A percentile compares a stretch with the other conserved stretches of the same genome.
These are phyloP conservation scores for Lasioglossum morio DNA, from an alignment of 2,888 invertebrate species.

Conservation along the genomic window DNA sequence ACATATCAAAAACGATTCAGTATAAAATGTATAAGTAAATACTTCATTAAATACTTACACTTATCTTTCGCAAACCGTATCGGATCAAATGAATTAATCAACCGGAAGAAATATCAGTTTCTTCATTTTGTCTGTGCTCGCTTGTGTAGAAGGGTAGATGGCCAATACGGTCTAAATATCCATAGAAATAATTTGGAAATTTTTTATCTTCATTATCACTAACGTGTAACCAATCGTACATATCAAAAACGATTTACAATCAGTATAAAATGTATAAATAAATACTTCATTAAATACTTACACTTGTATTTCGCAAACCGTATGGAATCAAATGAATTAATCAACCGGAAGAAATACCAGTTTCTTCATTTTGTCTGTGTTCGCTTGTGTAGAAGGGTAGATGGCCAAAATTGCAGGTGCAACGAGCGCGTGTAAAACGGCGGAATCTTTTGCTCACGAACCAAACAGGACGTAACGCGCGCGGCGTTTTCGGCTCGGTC, in stretches of 20 bases:
- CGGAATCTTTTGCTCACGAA: constrained; percentile 18
- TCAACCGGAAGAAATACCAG: not conserved
- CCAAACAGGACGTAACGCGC: constrained; percentile 42
- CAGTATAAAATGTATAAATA: too few species aligned
- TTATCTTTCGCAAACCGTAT: too few species aligned
- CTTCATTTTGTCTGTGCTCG: not conserved
- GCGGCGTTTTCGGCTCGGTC: constrained; percentile 56
- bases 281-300: too few species aligned
- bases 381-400: not conserved
- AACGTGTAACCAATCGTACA: too few species aligned
- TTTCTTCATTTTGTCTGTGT: not conserved
- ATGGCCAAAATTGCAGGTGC: not conserved
- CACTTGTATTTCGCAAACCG: too few species aligned
- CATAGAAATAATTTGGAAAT: too few species aligned
- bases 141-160: not conserved
- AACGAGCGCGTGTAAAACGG: not conserved
- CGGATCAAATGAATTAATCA: not conserved
- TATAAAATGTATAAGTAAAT: too few species aligned
- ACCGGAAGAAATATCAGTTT: not conserved
- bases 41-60: too few species aligned
- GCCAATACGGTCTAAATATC: too few species aligned
- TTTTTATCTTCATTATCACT: too few species aligned
- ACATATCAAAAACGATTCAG: too few species aligned
- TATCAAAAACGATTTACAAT: too few species aligned
- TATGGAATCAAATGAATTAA: not conserved